Evolutionary conservation across 2,113 vertebrate genomes (phyloP).

Genomic region (Seriola dumerili): DNA sequence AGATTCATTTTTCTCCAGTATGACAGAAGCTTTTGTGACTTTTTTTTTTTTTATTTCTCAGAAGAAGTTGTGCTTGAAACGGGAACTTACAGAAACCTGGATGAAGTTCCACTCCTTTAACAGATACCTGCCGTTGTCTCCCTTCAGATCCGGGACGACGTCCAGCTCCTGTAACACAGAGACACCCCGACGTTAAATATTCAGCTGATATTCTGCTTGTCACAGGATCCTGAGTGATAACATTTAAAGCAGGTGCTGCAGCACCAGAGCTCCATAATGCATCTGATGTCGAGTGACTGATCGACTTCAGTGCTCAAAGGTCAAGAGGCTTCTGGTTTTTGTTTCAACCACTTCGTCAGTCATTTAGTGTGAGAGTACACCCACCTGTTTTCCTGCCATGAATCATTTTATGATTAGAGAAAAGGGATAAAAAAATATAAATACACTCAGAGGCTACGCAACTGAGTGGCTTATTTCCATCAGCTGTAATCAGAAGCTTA

Average conservation of each 20-base stretch:
- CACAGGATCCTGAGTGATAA: constrained; percentile 17
- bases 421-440: background rate
- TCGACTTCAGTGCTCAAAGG: constrained; percentile 34
- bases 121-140: constrained; percentile 60
- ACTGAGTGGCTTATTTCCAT: constrained; percentile 46
- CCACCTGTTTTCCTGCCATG: constrained; percentile 54
- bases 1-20: background rate
- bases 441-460: background rate
- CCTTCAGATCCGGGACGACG: constrained; percentile 66
- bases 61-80: constrained; percentile 16
- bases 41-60: constrained; percentile 7
- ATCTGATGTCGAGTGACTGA: constrained; percentile 20
- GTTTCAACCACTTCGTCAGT: constrained; percentile 62
- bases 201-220: constrained; percentile 18
- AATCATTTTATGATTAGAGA: constrained; percentile 52
- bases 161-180: constrained; percentile 78
- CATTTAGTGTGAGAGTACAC: constrained; percentile 23
- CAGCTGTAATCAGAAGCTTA: constrained; percentile 44
- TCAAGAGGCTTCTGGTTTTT: constrained; percentile 62
- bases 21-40: background rate
- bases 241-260: constrained; percentile 16
- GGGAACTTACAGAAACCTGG: constrained; percentile 80
- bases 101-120: constrained; percentile 81
- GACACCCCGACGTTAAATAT: constrained; percentile 22
- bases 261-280: constrained; percentile 8